Base-by-base conservation (phyloP, 1,140 invertebrate species). In the Drosophila subobscura region DNA sequence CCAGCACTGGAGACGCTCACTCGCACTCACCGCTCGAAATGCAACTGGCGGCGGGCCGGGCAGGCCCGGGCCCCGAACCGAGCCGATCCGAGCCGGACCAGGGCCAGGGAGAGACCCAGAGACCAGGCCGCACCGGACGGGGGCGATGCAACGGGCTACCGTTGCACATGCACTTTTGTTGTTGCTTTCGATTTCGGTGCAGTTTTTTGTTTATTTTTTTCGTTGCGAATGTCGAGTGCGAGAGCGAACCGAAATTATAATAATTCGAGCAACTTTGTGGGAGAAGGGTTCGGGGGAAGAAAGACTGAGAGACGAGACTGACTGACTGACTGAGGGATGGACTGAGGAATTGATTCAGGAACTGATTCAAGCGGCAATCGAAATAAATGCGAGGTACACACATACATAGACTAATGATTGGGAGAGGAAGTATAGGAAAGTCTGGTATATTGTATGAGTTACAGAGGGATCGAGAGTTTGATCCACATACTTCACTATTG, bases 21-120 rank as follows among this genome's bases (percentile, higher is more conserved):
- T 85, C 83, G 86, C 81, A 86, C 81, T 85, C 83, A 85, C 81
- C 83, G 81, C 81, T 85, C 83, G 83, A 88, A 88, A 88, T 88
- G 84, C 83, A 88, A 88, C 83, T 88, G 83, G 83, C 72, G 57
- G 63, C 68, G 54, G 58, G 55, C 65, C 29, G 29, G 54, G 46
- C 73, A 56, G 74, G 63, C 50, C 70, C 50, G 68, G 63, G 29
- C 50, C 27, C 29, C 50, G 50, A 52, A 3, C 33, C 44, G 64
- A 70, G 63, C 64, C 63, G 65, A 68, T 67, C 64, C 64, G 64
- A 67, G 64, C 65, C 63, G 65, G 65, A 64, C 47, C 67, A 54
- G 66, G 51, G 66, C 50, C 61, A 68, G 41, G 46, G 33, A 52
- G 33, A 52, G 50, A 52, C 42, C 25, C 25, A 27, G 47, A 40